phyloP scores from a whole-genome alignment of 2,888 invertebrate genomes.

The Xylocampa areola region DNA sequence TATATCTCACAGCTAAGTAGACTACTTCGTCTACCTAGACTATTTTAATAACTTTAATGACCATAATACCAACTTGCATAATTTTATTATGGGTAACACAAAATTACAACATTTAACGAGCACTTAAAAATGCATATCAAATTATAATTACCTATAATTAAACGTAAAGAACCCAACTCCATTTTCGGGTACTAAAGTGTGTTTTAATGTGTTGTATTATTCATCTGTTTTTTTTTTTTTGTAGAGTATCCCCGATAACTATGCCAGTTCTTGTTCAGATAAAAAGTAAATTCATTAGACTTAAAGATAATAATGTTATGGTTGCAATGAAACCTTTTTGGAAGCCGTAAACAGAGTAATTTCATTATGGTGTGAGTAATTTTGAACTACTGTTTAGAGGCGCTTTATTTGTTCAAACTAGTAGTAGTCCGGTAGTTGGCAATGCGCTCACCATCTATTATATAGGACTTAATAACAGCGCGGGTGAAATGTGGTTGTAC shows the following conservation, averaged over 20 bases:
- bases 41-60: slow-evolving; percentile 1
- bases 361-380: slow-evolving; percentile 24
- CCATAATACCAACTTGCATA: slow-evolving; percentile 26
- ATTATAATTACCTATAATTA: slow-evolving; percentile 47
- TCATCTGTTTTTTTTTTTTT: slow-evolving; percentile 55
- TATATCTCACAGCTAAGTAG: no score
- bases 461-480: no score
- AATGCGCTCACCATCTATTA: no score
- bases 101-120: slow-evolving; percentile 41
- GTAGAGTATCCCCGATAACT: slow-evolving; percentile 32
- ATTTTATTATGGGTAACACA: slow-evolving; percentile 39
- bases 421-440: no score
- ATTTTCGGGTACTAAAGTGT: slow-evolving; percentile 43
- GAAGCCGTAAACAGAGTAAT: slow-evolving; percentile 42
- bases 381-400: slow-evolving; percentile 17
- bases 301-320: slow-evolving; percentile 37
- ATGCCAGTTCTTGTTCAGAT: slow-evolving; percentile 36
- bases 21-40: no score
- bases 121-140: slow-evolving; percentile 40
- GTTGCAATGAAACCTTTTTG: slow-evolving; percentile 36
- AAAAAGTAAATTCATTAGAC: slow-evolving; percentile 50
- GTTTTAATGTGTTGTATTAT: slow-evolving; percentile 34
- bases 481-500: no score
- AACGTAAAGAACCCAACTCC: slow-evolving; percentile 41
- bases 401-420: slow-evolving; percentile 30